These are phyloP conservation scores for Azorinus chamasolen DNA, from an alignment of 2,888 invertebrate species.

Conservation along the genomic window DNA sequence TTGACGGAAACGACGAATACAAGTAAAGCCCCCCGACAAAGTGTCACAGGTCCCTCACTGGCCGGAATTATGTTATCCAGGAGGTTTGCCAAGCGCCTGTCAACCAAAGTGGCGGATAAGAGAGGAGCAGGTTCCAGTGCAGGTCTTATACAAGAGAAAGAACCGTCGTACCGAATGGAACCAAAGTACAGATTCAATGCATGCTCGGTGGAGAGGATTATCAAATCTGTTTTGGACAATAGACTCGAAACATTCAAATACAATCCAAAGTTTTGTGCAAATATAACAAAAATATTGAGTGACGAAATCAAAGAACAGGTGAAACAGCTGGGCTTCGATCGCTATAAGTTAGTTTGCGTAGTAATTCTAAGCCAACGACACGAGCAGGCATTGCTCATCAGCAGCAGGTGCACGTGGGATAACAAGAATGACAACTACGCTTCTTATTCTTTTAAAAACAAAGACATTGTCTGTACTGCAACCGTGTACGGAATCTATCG, in stretches of 20 bases:
- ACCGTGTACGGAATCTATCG: slow-evolving; percentile 75
- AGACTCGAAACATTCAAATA: slow-evolving; percentile 69
- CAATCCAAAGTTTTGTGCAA: slow-evolving; percentile 70
- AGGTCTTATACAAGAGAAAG: slow-evolving; percentile 55
- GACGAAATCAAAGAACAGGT: slow-evolving; percentile 79
- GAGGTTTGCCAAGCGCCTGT: slow-evolving; percentile 71
- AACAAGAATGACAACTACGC: slow-evolving; percentile 71
- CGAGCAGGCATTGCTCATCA: slow-evolving; percentile 67
- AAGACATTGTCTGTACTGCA: slow-evolving; percentile 72
- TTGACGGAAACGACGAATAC: slow-evolving; percentile 27
- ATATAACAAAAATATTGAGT: slow-evolving; percentile 69
- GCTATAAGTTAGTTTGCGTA: slow-evolving; percentile 76
- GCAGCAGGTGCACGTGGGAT: slow-evolving; percentile 77
- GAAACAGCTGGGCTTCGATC: slow-evolving; percentile 73
- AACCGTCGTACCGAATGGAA: slow-evolving; percentile 79
- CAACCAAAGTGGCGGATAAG: slow-evolving; percentile 47
- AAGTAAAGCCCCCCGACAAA: slow-evolving; percentile 29
- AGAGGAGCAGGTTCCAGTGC: slow-evolving; percentile 47
- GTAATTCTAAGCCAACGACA: slow-evolving; percentile 73
- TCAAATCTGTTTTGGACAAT: slow-evolving; percentile 65
- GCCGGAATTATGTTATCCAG: slow-evolving; percentile 72
- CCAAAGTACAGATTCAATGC: slow-evolving; percentile 68
- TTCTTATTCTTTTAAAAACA: slow-evolving; percentile 70
- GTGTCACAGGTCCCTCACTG: slow-evolving; percentile 41
- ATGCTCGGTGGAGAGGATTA: slow-evolving; percentile 56